Percentiles rank a stretch among this genome's conserved stretches.
Conservation (phyloP, 2,113 vertebrate species). For the Cepphus grylle region DNA sequence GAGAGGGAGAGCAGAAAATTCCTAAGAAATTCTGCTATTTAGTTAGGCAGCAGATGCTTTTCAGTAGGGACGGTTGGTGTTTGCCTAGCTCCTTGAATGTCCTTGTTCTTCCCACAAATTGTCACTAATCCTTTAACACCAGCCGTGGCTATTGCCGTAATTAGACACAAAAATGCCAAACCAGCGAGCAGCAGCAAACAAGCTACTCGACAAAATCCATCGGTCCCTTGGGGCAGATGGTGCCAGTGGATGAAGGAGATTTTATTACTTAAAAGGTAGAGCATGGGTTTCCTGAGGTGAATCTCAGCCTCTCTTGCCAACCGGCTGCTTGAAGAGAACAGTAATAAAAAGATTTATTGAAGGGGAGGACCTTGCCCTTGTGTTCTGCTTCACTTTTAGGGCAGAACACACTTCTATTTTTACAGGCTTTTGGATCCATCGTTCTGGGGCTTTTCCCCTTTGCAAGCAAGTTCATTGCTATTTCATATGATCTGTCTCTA, state of each 20-base stretch:
- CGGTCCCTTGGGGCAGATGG: conserved; percentile 5
- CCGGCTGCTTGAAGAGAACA: neutral
- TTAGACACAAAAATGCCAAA: conserved; percentile 19
- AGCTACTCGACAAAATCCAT: conserved; percentile 45
- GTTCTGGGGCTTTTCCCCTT: neutral
- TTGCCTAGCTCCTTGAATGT: conserved; percentile 16
- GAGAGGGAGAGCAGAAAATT: neutral
- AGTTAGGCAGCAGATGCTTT: neutral
- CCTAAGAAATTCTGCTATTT: neutral
- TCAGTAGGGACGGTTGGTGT: neutral
- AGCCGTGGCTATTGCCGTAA: neutral
- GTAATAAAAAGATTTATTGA: neutral
- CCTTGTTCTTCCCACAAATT: conserved; percentile 51
- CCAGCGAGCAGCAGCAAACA: neutral
- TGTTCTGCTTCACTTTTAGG: neutral
- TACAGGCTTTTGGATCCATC: neutral
- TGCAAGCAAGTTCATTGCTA: neutral
- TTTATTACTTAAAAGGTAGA: conserved; percentile 45
- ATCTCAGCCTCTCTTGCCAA: conserved; percentile 29
- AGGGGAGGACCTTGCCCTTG: neutral
- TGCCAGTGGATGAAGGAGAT: conserved; percentile 42
- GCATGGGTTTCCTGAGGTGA: conserved; percentile 1
- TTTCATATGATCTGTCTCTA: neutral
- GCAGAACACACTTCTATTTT: neutral
- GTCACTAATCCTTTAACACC: conserved; percentile 12